Base-by-base conservation (phyloP, 2,888 invertebrate species). In the Sacculina carcini region DNA sequence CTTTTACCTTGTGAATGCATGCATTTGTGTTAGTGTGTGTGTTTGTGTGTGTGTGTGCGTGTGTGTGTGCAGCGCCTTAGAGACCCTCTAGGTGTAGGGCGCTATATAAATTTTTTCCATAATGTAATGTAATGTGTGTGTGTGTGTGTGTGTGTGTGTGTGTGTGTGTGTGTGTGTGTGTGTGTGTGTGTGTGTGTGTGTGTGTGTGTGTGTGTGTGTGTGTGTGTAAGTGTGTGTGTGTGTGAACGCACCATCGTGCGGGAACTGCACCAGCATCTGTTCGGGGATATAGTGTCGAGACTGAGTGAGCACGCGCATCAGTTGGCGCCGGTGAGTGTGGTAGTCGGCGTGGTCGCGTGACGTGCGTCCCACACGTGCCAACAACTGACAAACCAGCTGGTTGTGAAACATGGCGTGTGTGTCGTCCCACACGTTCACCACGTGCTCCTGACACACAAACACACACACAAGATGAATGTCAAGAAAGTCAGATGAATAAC, bases 341-440 rank as follows among this genome's bases (percentile, higher is more conserved):
- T 36, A 16, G 3, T 21, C 68, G 16, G 66, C 66, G 61, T 59
- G 26, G 58, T 58, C 23, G 65, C 61, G 5, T 5, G n/a, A n/a
- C 9, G 48, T 49, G 10, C 42, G 51, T 48, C 66, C 63, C 10
- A 69, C 64, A 51, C 79, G 79, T 58, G 86, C 84, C 56, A 82
- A 75, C 61, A 94, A 90, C 64, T 85, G 81, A 61, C 82, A 81
- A 4, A 90, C 76, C 48, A 98, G 68, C 3, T 81, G 79, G 63
- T 96, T 90, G 65, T 98, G 96, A 60, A 90, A 84, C 47, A 80
- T 63, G 0, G 83, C 72, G 62, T 79, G 82, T 0, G 72, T 73
- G 58, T 98, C 96, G 55, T 77, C 74, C 89, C 94, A 94, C 3
- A 75, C 74, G 56, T 79, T 74, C 28, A 98, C 83, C 0, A 96